phyloP scores from a whole-genome alignment of 2,888 invertebrate genomes.

The Agrochola lychnidis region DNA sequence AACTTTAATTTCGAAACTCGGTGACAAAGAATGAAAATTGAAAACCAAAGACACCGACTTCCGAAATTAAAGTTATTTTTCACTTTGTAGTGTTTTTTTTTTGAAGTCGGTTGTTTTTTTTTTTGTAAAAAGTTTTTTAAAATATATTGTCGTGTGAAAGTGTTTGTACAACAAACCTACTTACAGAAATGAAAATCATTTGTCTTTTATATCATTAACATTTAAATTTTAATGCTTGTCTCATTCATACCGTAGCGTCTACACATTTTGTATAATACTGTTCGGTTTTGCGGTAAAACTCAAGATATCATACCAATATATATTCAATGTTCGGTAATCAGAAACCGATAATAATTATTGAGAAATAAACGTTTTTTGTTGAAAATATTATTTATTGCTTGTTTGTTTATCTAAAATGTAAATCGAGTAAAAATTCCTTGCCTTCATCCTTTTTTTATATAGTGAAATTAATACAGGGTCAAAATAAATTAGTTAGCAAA shows the following conservation, averaged over 20 bases:
- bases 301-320: slow-evolving; percentile 50
- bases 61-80: too few species aligned
- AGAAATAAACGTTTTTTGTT: slow-evolving; percentile 30
- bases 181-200: too few species aligned
- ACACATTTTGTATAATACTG: slow-evolving; percentile 22
- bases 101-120: too few species aligned
- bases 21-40: too few species aligned
- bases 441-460: slow-evolving; percentile 2
- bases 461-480: slow-evolving; percentile 7
- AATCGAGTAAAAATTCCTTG: slow-evolving; percentile 19
- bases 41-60: too few species aligned
- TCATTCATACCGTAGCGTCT: slow-evolving; percentile 27
- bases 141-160: too few species aligned
- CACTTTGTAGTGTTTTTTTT: too few species aligned
- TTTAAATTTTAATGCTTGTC: neutral
- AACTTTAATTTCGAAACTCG: too few species aligned
- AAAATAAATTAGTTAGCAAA: too few species aligned
- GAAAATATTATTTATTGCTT: slow-evolving; percentile 38
- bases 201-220: neutral
- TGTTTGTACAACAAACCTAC: too few species aligned
- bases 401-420: slow-evolving; percentile 45
- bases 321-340: slow-evolving; percentile 59
- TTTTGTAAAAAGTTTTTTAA: too few species aligned
- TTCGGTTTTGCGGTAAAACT: slow-evolving; percentile 54
- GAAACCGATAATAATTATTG: slow-evolving; percentile 50